Conservation (phyloP, 2,113 vertebrate genomes). For the Smithornis capensis region DNA sequence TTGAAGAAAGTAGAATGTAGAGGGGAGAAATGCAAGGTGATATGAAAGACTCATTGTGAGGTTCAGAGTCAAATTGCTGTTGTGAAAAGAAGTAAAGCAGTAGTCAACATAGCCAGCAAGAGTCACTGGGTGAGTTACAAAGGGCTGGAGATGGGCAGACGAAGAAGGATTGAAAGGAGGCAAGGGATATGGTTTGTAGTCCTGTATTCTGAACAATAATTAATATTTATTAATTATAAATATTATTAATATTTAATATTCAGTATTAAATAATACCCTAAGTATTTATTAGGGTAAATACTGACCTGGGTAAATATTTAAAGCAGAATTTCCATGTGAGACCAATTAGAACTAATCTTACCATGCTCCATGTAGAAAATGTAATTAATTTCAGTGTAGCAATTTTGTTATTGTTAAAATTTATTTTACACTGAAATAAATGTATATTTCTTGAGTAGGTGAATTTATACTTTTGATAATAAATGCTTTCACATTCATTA, state of each 20-base stretch:
- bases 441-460: not conserved
- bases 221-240: no score
- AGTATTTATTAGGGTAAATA: no score
- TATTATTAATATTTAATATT: no score
- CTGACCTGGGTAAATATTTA: not conserved
- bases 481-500: not conserved
- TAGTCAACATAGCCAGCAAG: not conserved
- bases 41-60: not conserved
- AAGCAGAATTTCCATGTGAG: not conserved
- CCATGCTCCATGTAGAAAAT: not conserved
- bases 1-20: not conserved
- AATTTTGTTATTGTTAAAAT: not conserved
- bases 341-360: not conserved
- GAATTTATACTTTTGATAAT: not conserved
- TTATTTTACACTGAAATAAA: not conserved
- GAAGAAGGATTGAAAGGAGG: not conserved
- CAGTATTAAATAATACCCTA: no score
- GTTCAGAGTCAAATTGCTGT: not conserved
- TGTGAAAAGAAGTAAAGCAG: not conserved
- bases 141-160: not conserved
- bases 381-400: not conserved
- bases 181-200: not conserved
- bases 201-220: not conserved
- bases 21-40: not conserved
- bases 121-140: not conserved